Evolutionary conservation across 2,888 invertebrate genomes (phyloP).

Genomic region (Ophion costatus): DNA sequence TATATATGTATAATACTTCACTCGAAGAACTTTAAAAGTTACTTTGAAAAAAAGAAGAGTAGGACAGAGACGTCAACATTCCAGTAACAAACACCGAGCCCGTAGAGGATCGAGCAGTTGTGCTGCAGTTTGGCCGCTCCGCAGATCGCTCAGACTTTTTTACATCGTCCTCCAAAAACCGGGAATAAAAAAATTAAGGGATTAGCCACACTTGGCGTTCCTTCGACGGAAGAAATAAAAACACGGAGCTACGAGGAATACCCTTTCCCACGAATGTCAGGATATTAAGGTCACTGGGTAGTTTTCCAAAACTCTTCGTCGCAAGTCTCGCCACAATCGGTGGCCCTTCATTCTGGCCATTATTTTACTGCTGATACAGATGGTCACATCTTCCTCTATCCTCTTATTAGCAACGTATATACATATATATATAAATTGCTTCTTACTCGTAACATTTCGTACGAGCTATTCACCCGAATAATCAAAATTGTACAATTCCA

Average conservation of each 20-base stretch:
- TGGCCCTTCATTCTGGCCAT: not conserved
- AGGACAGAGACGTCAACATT: slow-evolving; percentile 21
- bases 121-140: slow-evolving; percentile 22
- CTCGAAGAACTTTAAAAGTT: not conserved
- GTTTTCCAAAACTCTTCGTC: slow-evolving; percentile 64
- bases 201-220: not conserved
- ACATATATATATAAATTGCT: no score
- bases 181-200: slow-evolving; percentile 4
- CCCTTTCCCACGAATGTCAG: slow-evolving; percentile 13
- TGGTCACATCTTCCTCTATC: not conserved
- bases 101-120: slow-evolving; percentile 22
- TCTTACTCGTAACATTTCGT: no score
- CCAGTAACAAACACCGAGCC: slow-evolving; percentile 18
- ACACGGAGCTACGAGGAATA: not conserved
- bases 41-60: not conserved
- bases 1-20: no score
- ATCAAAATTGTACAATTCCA: no score
- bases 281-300: slow-evolving; percentile 67
- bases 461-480: no score
- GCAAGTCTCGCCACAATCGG: not conserved
- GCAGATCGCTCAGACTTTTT: slow-evolving; percentile 29
- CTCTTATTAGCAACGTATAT: not conserved
- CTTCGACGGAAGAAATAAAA: slow-evolving; percentile 23
- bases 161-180: not conserved
- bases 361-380: slow-evolving; percentile 4